Conservation (phyloP, 1,140 invertebrate species). For the Ganaspis sp. region DNA sequence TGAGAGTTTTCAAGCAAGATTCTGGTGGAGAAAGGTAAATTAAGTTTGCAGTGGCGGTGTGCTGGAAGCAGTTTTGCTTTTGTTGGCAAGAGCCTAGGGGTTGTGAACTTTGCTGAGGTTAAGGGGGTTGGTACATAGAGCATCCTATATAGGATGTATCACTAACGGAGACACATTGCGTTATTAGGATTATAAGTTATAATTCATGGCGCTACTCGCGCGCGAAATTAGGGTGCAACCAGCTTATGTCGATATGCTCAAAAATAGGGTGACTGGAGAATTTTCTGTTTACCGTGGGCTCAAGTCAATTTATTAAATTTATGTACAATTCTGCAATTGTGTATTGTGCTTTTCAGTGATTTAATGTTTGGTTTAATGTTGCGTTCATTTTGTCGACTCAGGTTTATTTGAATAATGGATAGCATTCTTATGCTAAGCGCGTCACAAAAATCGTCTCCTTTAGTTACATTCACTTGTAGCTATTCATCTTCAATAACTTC, state of each 20-base stretch:
- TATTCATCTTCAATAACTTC: too few relatives aligned
- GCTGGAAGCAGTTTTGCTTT: conserved; percentile 18
- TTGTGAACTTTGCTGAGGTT: conserved; percentile 23
- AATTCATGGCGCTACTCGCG: conserved; percentile 29
- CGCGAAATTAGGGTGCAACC: conserved; percentile 29
- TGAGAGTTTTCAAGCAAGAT: background rate
- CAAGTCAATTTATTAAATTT: conserved; percentile 20
- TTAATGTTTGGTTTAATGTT: conserved; percentile 10
- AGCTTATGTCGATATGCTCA: background rate
- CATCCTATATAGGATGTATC: conserved; percentile 11
- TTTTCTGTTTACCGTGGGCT: conserved; percentile 6
- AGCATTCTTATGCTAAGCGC: background rate
- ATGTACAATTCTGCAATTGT: background rate
- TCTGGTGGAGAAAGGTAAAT: conserved; percentile 13
- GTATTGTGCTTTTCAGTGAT: background rate
- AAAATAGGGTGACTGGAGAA: conserved; percentile 14
- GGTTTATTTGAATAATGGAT: conserved; percentile 6
- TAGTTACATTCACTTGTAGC: too few relatives aligned
- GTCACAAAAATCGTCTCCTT: background rate
- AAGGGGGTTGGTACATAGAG: conserved; percentile 18
- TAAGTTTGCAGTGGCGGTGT: background rate
- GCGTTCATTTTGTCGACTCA: conserved; percentile 2
- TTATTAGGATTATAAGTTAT: conserved; percentile 31
- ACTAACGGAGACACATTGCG: conserved; percentile 27
- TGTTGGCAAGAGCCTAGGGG: conserved; percentile 22